A percentile compares a stretch with the other conserved stretches of the same genome.
These are phyloP conservation scores for Drosophila testacea DNA, from an alignment of 2,888 invertebrate species.

Conservation along the genomic window DNA sequence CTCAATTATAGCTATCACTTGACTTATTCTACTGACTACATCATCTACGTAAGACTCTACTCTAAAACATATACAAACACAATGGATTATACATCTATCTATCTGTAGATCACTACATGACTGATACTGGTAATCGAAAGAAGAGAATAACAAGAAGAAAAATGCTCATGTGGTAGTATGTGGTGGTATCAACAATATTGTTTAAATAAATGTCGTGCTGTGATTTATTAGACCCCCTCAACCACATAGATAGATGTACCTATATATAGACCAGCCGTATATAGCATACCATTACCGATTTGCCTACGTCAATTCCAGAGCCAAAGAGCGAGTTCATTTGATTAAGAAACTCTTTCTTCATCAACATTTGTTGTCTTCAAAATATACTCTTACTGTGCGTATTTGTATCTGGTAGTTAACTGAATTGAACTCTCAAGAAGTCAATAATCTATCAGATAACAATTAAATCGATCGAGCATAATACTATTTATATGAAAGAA, in stretches of 20 bases:
- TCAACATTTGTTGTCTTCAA: conserved; percentile 14
- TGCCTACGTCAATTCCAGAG: conserved; percentile 53
- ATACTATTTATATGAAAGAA: no score
- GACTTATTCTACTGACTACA: conserved; percentile 12
- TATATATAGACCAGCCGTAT: conserved; percentile 18
- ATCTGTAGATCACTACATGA: neutral
- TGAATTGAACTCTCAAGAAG: neutral
- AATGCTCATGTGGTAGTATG: neutral
- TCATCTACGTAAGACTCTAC: conserved; percentile 5
- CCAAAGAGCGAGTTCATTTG: conserved; percentile 45
- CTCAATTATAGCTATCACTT: conserved; percentile 19
- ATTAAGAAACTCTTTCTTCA: conserved; percentile 54
- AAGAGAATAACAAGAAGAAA: neutral
- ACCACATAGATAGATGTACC: conserved; percentile 14
- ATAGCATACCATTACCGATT: conserved; percentile 13
- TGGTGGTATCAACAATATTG: conserved; percentile 14
- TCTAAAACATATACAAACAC: neutral
- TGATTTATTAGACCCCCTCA: conserved; percentile 42
- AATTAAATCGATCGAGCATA: no score
- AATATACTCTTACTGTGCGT: neutral
- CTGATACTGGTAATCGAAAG: conserved; percentile 3
- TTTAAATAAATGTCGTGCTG: conserved; percentile 41
- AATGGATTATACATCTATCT: conserved; percentile 4
- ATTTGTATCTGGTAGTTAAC: neutral
- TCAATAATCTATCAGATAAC: neutral